Percentiles rank a stretch among this genome's conserved stretches.
Conservation (phyloP, 2,797 vertebrate genomes). For the Hyperoplus lanceolatus region DNA sequence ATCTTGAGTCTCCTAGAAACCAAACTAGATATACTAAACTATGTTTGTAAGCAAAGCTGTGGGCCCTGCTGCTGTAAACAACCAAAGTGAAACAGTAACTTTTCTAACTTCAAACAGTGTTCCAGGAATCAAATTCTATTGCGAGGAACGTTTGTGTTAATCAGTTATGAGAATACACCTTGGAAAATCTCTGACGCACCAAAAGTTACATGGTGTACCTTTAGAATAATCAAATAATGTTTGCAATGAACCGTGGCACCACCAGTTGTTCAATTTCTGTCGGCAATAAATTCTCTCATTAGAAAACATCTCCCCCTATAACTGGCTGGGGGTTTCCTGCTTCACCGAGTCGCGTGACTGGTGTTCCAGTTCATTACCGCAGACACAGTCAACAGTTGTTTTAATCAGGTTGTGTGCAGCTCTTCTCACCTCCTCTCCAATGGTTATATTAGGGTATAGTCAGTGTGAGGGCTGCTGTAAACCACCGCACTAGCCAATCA, state of each 20-base stretch:
- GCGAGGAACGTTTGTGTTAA: no score
- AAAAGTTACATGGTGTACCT: no score
- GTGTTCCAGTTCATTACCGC: constrained; percentile 83
- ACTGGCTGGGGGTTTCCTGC: constrained; percentile 1
- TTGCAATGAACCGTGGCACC: neutral
- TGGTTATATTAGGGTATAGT: constrained; percentile 78
- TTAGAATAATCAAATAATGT: neutral
- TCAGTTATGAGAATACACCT: no score
- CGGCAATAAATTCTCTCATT: neutral
- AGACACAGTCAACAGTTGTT: constrained; percentile 82
- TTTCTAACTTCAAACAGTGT: no score
- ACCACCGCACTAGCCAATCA: constrained; percentile 72
- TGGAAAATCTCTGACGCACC: no score
- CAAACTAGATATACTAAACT: no score
- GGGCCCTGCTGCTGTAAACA: no score
- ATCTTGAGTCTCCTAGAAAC: no score
- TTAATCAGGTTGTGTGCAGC: constrained; percentile 81
- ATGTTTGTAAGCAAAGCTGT: no score
- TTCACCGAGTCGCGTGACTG: constrained; percentile 52
- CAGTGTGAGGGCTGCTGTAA: constrained; percentile 78
- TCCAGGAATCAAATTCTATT: no score
- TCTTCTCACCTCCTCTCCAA: constrained; percentile 86
- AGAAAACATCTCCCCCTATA: constrained; percentile 24
- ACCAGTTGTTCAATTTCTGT: neutral
- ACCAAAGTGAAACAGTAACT: no score